Evolutionary conservation across 2,888 invertebrate species (phyloP), one percentile per base, ranked within the genome.

Genomic region (Capitulum mitella): DNA sequence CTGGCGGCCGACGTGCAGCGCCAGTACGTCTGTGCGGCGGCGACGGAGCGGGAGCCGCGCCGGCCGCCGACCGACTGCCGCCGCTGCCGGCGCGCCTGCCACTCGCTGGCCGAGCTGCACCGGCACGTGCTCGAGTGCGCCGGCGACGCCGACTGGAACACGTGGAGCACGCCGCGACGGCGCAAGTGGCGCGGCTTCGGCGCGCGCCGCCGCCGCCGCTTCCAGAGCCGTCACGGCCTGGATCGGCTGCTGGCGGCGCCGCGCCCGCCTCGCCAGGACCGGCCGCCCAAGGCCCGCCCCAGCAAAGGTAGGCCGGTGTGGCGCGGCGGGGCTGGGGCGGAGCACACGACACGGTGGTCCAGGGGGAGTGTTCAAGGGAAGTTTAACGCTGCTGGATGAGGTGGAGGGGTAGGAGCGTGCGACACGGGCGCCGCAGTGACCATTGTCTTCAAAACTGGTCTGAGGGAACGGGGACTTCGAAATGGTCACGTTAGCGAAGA

Each of bases 101-200:
- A 88, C 79, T 88, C 88, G 75, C 86, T 92, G 64, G 89, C 91
- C 78, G 93, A 94, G 82, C 89, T 97, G 80, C 95, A 96, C 82
- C 90, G 92, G 78, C 97, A 97, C 85, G 92, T 96, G 88, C 86
- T 96, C 70, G 94, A 93, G 84, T 96, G 97, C 85, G 94, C 93
- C 40, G 95, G 93, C 14, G 94, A 94, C 85, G 91, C 91, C 83
- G 91, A 92, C 0, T 91, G 91, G 91, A 87, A 90, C 37, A 37
- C 37, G 82, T 86, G 92, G 83, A 92, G 92, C 48, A 84, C 86
- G 43, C 85, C 85, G 26, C 79, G 81, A 51, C 79, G 79, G 83
- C 90, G 89, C 85, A 92, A 92, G 84, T 92, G 92, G 87, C 89
- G 92, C 75, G 93, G 93, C 5, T 93, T 92, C 83, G 93, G 93